phyloP scores from a whole-genome alignment of 2,113 vertebrate genomes.

The Loxodonta africana region DNA sequence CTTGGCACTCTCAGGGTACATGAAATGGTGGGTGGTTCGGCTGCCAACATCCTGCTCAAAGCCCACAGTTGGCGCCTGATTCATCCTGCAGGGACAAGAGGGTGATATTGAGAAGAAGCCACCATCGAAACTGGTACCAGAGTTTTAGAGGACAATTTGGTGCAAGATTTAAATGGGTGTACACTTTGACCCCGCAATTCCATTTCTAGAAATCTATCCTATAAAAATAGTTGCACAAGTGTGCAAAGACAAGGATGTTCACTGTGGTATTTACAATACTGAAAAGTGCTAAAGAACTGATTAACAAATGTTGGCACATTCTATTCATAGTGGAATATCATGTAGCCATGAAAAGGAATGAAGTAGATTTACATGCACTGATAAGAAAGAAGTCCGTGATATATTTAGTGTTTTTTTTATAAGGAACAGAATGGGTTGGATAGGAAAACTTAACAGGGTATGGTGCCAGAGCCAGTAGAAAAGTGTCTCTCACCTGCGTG shows the following conservation, averaged over 20 bases:
- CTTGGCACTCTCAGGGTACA: conserved; percentile 99
- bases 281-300: background rate
- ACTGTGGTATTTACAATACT: background rate
- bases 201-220: background rate
- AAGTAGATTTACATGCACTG: background rate
- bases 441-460: background rate
- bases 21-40: conserved; percentile 98
- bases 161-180: background rate
- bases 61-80: conserved; percentile 97
- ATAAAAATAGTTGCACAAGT: background rate
- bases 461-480: background rate
- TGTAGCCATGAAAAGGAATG: background rate
- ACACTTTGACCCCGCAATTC: background rate
- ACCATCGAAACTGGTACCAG: background rate
- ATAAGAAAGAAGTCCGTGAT: background rate
- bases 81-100: conserved; percentile 91
- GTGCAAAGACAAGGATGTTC: background rate
- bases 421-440: background rate
- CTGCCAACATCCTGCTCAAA: conserved; percentile 96
- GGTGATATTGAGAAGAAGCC: conserved; percentile 14
- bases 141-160: conserved; percentile 4
- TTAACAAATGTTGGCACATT: background rate
- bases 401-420: background rate
- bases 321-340: background rate
- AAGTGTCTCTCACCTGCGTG: background rate